Base-by-base conservation (phyloP, 2,797 vertebrate species). In the Clamator glandarius region DNA sequence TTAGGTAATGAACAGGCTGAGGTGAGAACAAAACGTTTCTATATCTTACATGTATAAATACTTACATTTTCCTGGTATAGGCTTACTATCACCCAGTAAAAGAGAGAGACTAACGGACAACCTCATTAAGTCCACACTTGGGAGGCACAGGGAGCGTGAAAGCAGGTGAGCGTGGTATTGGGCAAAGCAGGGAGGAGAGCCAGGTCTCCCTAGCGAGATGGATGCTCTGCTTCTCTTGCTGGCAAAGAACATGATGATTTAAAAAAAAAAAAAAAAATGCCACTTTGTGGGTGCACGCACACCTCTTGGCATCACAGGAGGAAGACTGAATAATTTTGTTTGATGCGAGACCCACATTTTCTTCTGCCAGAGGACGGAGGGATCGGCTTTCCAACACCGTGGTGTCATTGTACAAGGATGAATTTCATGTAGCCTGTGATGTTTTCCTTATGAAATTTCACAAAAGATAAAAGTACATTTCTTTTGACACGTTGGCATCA, bases 321-420 rank as follows among this genome's bases (percentile, higher is more conserved):
- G 28, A 75, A 50, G 48, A 15, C 12, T 17, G 9, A n/a, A 31
- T 7, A 51, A 35, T 11, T 70, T 66, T 2, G 3, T 69, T 85
- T 88, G 61, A 80, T 26, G 36, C 16, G 42, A 76, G 46, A 39
- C 13, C 54, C 23, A n/a, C 33, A 20, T 51, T 77, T 78, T 59
- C 24, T 79, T 80, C 70, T 82, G 77, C n/a, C 16, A 15, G 21
- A 90, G 41, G 23, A 62, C 16, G 9, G 69, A 86, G 35, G 24
- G 18, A 41, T 7, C 0, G 0, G n/a, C 15, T 25, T 63, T 70
- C 46, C 36, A 52, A 36, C 31, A 15, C 25, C 0, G 0, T 15
- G 39, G 20, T 77, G 11, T 50, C 28, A 8, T n/a, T 50, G 20
- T n/a, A 21, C 4, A 21, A 61, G 42, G 36, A 5, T 41, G 35